Evolutionary conservation across 2,113 vertebrate species (phyloP).

Genomic region (Ciconia stormi): DNA sequence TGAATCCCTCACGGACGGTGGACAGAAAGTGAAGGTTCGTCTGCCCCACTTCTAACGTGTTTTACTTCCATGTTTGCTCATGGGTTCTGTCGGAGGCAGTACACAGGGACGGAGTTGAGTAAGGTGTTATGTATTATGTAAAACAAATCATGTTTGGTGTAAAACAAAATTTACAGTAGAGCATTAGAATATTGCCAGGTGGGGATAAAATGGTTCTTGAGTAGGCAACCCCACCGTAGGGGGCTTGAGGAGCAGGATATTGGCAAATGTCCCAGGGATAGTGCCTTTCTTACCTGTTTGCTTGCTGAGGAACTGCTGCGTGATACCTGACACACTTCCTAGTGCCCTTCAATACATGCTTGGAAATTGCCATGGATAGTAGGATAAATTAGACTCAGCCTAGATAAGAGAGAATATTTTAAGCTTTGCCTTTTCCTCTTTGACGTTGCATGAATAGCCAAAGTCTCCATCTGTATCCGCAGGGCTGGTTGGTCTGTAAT

Average conservation of each 20-base stretch:
- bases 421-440: not conserved
- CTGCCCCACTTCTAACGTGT: not conserved
- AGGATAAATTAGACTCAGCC: not conserved
- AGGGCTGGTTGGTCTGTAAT: not conserved
- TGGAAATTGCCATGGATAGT: not conserved
- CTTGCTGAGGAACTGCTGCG: not conserved
- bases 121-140: rapidly evolving
- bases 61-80: not conserved
- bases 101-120: not conserved
- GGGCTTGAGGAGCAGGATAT: not conserved
- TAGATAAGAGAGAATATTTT: not conserved
- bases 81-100: not conserved
- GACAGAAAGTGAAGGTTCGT: not conserved
- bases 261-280: not conserved
- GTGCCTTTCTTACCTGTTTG: not conserved
- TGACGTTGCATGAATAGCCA: not conserved
- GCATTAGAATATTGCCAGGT: not conserved
- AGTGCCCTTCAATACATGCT: not conserved
- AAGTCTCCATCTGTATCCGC: not conserved
- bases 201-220: not conserved
- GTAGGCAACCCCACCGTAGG: not conserved
- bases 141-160: not conserved
- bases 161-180: not conserved
- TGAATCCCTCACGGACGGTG: not conserved
- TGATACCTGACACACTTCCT: not conserved